A percentile compares a stretch with the other conserved stretches of the same genome.
Conservation (phyloP, 2,888 invertebrate species). For the Peribatodes rhomboidaria region DNA sequence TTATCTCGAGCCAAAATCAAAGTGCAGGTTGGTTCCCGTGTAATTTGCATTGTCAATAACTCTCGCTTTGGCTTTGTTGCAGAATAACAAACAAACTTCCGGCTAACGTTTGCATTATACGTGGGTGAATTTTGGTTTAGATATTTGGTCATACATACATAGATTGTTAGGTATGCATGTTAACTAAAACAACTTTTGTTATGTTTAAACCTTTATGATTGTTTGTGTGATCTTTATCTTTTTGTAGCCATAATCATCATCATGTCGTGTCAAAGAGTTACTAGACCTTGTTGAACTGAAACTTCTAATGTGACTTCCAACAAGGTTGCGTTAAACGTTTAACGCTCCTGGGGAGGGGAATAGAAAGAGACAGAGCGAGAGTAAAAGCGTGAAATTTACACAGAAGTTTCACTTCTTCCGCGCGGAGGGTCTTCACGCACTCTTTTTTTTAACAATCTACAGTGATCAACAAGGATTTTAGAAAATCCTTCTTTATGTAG, state of each 20-base stretch:
- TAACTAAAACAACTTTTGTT: not conserved
- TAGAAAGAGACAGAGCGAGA: too few relatives aligned
- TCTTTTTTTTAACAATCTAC: too few relatives aligned
- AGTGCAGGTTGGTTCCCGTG: constrained; percentile 25
- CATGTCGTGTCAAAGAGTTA: not conserved
- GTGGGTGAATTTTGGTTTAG: not conserved
- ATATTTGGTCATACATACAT: not conserved
- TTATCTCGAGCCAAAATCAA: constrained; percentile 23
- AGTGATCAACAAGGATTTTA: too few relatives aligned
- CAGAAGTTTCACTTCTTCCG: too few relatives aligned
- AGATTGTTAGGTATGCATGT: not conserved
- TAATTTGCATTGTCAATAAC: constrained; percentile 30
- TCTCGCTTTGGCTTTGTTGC: constrained; percentile 15
- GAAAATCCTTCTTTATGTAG: too few relatives aligned
- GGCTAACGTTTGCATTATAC: not conserved
- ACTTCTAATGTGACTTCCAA: too few relatives aligned
- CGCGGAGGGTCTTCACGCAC: too few relatives aligned
- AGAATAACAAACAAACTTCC: constrained; percentile 11
- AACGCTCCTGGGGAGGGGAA: too few relatives aligned
- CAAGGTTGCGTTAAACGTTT: too few relatives aligned
- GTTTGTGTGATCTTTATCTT: too few relatives aligned
- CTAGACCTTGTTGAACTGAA: too few relatives aligned
- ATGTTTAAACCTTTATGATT: not conserved
- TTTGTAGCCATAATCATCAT: not conserved
- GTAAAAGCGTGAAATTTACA: too few relatives aligned